These are phyloP conservation scores for Chouioia cunea DNA, from an alignment of 2,888 invertebrate genomes.

Conservation along the genomic window DNA sequence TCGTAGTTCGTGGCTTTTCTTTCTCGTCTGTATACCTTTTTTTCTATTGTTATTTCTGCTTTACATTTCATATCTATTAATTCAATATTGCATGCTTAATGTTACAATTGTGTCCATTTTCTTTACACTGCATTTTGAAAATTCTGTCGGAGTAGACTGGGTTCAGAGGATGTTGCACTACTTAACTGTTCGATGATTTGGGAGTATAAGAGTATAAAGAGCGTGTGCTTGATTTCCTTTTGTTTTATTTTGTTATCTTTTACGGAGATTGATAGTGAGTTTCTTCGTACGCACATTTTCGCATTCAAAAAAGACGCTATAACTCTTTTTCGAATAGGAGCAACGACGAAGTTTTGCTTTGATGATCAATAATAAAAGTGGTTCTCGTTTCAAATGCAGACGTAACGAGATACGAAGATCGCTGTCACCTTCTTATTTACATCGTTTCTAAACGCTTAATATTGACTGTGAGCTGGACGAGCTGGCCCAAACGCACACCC, in stretches of 20 bases:
- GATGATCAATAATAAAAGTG: conserved; percentile 44
- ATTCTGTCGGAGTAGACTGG: conserved; percentile 51
- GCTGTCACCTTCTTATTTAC: conserved; percentile 49
- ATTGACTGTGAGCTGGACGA: conserved; percentile 57
- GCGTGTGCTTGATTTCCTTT: conserved; percentile 3
- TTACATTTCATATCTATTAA: conserved; percentile 40
- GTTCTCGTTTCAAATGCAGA: conserved; percentile 47
- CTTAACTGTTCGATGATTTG: conserved; percentile 41
- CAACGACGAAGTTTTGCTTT: conserved; percentile 42
- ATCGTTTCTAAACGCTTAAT: conserved; percentile 52
- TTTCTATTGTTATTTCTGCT: conserved; percentile 42
- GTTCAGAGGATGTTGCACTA: conserved; percentile 42
- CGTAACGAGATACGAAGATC: conserved; percentile 49
- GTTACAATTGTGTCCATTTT: conserved; percentile 43
- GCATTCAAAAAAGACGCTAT: conserved; percentile 41
- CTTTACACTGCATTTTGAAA: conserved; percentile 36
- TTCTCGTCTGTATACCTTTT: conserved; percentile 45
- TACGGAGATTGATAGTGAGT: conserved; percentile 35
- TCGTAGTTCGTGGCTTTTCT: conserved; percentile 42
- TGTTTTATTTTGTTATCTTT: conserved; percentile 21
- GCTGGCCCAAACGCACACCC: conserved; percentile 60
- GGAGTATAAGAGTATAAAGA: conserved; percentile 36
- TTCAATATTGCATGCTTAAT: conserved; percentile 46
- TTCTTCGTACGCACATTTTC: conserved; percentile 39
- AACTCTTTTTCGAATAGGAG: conserved; percentile 44